These are phyloP conservation scores for Elgaria multicarinata DNA, from an alignment of 2,113 vertebrate species.

Conservation along the genomic window DNA sequence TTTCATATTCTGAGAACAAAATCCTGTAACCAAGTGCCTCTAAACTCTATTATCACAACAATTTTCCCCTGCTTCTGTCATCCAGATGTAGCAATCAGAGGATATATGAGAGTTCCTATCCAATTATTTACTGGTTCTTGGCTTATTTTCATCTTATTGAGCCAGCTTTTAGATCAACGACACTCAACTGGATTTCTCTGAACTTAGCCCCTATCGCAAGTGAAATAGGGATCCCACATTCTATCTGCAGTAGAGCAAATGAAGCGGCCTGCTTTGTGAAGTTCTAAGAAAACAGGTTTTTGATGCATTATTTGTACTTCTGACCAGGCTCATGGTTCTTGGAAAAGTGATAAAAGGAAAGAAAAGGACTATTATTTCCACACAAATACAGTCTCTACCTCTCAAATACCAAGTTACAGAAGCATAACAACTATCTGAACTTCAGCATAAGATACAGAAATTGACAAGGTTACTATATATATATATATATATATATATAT, in stretches of 20 bases:
- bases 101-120: slow-evolving; percentile 62
- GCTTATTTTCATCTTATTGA: slow-evolving; percentile 54
- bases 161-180: slow-evolving; percentile 45
- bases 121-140: slow-evolving; percentile 64
- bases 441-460: slow-evolving; percentile 60
- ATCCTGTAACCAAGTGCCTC: background rate
- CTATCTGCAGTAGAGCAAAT: background rate
- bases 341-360: slow-evolving; percentile 53
- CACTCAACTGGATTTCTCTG: slow-evolving; percentile 46
- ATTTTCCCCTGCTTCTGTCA: background rate
- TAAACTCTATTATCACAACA: background rate
- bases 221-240: slow-evolving; percentile 16
- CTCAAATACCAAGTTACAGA: slow-evolving; percentile 38
- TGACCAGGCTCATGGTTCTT: slow-evolving; percentile 53
- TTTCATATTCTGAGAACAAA: background rate
- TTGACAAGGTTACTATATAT: slow-evolving; percentile 62
- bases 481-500: slow-evolving; percentile 55
- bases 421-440: slow-evolving; percentile 55
- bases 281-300: slow-evolving; percentile 27
- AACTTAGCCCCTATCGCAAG: slow-evolving; percentile 37
- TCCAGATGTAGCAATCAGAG: slow-evolving; percentile 59
- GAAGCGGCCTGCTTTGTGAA: slow-evolving; percentile 43
- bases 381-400: slow-evolving; percentile 3
- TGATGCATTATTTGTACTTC: slow-evolving; percentile 53
- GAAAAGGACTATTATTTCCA: slow-evolving; percentile 55